Evolutionary conservation across 2,113 vertebrate species (phyloP), one percentile per base, ranked within the genome.

Genomic region (Daubentonia madagascariensis): DNA sequence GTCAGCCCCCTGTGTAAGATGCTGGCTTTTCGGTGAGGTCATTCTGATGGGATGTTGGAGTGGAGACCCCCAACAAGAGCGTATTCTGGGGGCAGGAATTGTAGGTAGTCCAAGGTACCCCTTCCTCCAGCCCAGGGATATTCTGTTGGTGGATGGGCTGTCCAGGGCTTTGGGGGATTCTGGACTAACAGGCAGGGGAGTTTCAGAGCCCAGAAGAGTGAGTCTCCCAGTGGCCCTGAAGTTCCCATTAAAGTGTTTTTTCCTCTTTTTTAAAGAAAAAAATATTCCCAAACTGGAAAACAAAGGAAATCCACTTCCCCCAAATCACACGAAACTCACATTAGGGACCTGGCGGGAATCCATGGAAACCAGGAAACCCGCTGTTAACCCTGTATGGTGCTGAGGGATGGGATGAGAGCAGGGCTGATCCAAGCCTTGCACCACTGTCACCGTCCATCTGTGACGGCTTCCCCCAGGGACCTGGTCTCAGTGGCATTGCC

Each of bases 261-360:
- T 98, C 98, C 98, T 98, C 97, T 98, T 98, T 98, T 98, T 96
- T 98, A 97, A 78, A 98, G 97, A 97, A 97, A 80, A 78, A 93
- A 97, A 98, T 98, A 98, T 96, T 98, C 96, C 97, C 97, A 98
- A 98, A 98, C 98, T 98, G 97, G 98, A 98, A 98, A 98, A 98
- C 98, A 98, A 98, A 99, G 99, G 99, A 99, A 99, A 98, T 95
- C 97, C 98, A 99, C 98, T 99, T 99, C 99, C 99, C 98, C 98
- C 98, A 99, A 99, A 98, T 99, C 98, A 98, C 98, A 98, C 98
- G 95, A 98, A 98, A 98, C 98, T 98, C 98, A 98, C 98, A 98
- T 97, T 99, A 98, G 98, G 98, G 98, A 97, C 98, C 98, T 99
- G 99, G 99, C 98, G 81, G 80, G 95, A 98, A 96, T 98, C 98